Evolutionary conservation across 2,888 invertebrate species (phyloP).

Genomic region (Rutpela maculata): DNA sequence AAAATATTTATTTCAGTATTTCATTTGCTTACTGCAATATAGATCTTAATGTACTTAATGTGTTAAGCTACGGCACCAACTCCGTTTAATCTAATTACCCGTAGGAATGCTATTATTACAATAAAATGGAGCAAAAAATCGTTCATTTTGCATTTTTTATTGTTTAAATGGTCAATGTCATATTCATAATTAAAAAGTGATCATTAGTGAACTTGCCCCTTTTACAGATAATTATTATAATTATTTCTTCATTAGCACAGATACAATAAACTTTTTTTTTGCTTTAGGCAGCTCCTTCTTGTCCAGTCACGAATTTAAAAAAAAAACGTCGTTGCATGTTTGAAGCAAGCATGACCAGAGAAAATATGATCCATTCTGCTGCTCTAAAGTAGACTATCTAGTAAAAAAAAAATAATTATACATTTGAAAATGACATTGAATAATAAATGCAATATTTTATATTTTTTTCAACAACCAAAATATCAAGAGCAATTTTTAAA

Average conservation of each 20-base stretch:
- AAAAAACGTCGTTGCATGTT: neutral
- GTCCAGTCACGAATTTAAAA: neutral
- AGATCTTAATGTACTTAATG: neutral
- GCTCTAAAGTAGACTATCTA: neutral
- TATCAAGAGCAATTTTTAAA: too few relatives aligned
- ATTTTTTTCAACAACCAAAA: too few relatives aligned
- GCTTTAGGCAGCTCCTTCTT: neutral
- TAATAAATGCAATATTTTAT: neutral
- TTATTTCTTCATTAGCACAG: neutral
- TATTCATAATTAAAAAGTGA: neutral
- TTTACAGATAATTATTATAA: neutral
- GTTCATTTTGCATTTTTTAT: neutral
- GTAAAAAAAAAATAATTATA: neutral
- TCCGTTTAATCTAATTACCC: too few relatives aligned
- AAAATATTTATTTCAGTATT: too few relatives aligned
- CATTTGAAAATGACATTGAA: neutral
- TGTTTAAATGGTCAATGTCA: neutral
- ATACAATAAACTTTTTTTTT: neutral
- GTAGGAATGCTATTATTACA: neutral
- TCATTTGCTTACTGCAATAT: neutral
- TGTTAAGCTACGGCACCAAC: too few relatives aligned
- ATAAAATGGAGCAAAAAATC: neutral
- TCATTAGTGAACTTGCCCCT: slow-evolving; percentile 1
- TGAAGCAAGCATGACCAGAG: neutral
- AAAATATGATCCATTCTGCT: neutral